Evolutionary conservation across 2,113 vertebrate genomes (phyloP), one percentile per base, ranked within the genome.

Genomic region (Garra rufa): DNA sequence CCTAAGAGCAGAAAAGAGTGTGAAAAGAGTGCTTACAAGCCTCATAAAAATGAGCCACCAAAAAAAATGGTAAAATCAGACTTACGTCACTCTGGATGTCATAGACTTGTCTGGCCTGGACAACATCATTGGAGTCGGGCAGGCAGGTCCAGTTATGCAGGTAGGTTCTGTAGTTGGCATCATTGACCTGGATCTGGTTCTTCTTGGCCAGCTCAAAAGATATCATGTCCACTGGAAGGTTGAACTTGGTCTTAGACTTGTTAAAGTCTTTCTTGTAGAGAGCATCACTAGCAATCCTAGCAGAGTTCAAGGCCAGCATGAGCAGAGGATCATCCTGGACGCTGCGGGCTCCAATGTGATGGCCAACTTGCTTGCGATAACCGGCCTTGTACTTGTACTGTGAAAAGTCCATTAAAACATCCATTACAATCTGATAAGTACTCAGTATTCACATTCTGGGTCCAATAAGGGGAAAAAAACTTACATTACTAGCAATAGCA

Each of bases 401-500:
- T 76, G 78, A 76, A 50, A 83, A 55, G 41, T 26, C 1, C 71
- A 84, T 73, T 0, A 28, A 19, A 19, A 82, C n/a, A 74, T 11
- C 10, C 34, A 34, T 5, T 17, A 75, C 38, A 81, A 30, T 61
- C 9, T 21, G 63, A 38, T 73, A 10, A 59, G 11, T n/a, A 38
- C 59, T 34, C 9, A 19, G 11, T 55, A 69, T 63, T 38, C 0
- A 55, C 26, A 41, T 38, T 38, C n/a, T 61, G 30, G 24, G 19
- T 21, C 24, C 52, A 70, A 65, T 55, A 85, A 0, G 75, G 65
- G 50, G 46, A 76, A 48, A 82, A 75, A 19, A 48, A 88, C 95
- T 93, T 92, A 97, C 96, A 50, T 97, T 95, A 50, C 96, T 97
- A 10, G 95, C 95, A 13, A 97, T 97, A 81, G 95, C 93, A 77